Evolutionary conservation across 2,888 invertebrate genomes (phyloP).

Genomic region (Chaitophorus viminalis): DNA sequence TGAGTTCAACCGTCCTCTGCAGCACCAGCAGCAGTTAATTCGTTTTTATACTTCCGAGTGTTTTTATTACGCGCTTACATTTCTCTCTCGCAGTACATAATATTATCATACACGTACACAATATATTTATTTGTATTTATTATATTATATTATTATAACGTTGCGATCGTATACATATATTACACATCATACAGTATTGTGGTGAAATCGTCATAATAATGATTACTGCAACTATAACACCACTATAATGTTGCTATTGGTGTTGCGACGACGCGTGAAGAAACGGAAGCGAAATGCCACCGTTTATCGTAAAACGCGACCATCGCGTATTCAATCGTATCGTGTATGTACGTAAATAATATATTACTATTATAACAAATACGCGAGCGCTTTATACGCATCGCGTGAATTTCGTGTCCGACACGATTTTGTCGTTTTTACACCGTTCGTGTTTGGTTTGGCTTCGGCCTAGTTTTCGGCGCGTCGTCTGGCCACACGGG

Average conservation of each 20-base stretch:
- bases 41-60: background rate
- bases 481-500: background rate
- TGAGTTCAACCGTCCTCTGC: background rate
- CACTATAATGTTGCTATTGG: no score
- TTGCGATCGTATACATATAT: no score
- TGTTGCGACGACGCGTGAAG: background rate
- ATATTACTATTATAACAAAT: background rate
- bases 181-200: no score
- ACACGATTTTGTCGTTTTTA: background rate
- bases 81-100: background rate
- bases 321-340: no score
- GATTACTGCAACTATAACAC: background rate
- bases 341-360: background rate
- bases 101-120: background rate
- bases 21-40: background rate
- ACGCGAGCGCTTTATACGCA: background rate
- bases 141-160: background rate
- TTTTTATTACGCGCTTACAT: background rate
- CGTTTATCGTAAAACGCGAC: background rate
- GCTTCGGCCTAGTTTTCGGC: constrained; percentile 4
- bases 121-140: background rate
- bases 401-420: background rate
- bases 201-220: background rate
- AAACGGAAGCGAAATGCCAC: background rate
- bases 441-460: background rate